phyloP scores from a whole-genome alignment of 2,888 invertebrate genomes.

The Ryuthela nishihirai region DNA sequence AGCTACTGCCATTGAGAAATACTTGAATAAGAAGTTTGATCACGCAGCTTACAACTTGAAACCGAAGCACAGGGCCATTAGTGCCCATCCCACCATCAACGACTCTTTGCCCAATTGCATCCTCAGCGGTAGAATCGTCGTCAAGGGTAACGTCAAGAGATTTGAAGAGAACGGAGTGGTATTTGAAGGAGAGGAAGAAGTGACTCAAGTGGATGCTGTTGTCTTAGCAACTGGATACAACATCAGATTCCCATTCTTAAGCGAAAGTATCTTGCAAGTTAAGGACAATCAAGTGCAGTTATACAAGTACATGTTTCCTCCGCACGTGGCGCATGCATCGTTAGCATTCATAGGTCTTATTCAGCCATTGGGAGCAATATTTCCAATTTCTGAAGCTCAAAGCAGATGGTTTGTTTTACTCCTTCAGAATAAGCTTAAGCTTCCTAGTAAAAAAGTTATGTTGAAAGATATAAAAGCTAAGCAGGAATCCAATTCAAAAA shows the following conservation, averaged over 20 bases:
- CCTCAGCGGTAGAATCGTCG: slow-evolving; percentile 47
- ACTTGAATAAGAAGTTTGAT: slow-evolving; percentile 47
- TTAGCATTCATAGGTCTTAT: slow-evolving; percentile 53
- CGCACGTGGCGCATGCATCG: slow-evolving; percentile 47
- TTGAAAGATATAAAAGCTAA: slow-evolving; percentile 47
- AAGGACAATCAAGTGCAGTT: slow-evolving; percentile 45
- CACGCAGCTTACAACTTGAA: slow-evolving; percentile 51
- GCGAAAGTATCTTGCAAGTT: slow-evolving; percentile 42
- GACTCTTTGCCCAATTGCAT: slow-evolving; percentile 54
- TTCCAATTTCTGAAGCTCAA: slow-evolving; percentile 54
- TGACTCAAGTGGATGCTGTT: slow-evolving; percentile 48
- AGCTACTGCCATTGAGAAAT: slow-evolving; percentile 10
- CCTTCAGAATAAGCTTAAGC: slow-evolving; percentile 45
- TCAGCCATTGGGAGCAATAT: slow-evolving; percentile 53
- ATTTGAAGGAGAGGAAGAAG: slow-evolving; percentile 44
- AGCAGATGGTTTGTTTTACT: slow-evolving; percentile 51
- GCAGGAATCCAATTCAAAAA: slow-evolving; percentile 21
- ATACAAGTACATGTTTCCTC: slow-evolving; percentile 52
- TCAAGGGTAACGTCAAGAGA: slow-evolving; percentile 46
- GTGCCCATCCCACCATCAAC: slow-evolving; percentile 48
- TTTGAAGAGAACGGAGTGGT: slow-evolving; percentile 46
- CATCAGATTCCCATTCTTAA: slow-evolving; percentile 50
- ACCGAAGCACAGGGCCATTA: slow-evolving; percentile 48
- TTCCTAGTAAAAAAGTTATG: slow-evolving; percentile 49
- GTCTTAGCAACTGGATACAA: slow-evolving; percentile 50